Base-by-base conservation (phyloP, 2,888 invertebrate genomes). In the Drosophila gaucha region DNA sequence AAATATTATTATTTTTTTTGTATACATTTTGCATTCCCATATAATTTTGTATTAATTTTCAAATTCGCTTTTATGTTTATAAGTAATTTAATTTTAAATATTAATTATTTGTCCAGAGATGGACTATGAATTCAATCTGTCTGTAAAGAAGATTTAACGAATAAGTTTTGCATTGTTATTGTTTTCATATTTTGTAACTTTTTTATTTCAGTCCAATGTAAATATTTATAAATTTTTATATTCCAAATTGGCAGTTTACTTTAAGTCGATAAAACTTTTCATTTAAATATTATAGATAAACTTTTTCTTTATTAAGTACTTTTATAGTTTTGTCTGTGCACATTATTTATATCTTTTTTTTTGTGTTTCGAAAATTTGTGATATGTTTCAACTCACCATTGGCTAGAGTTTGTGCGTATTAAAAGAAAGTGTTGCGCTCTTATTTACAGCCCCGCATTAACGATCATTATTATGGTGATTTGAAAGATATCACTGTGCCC, bases 401-500 rank as follows among this genome's bases (percentile, higher is more conserved):
- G 44, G 60, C 69, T 50, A 41, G 28, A 44, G 31, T 57, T 41
- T 62, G 30, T 64, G 31, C 44, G 38, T 67, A 44, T 57, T 70
- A 43, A 67, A 43, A 64, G 49, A 50, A 60, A 51, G 50, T 30
- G 56, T 72, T 80, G 74, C 73, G 64, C 78, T 86, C 60, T 83
- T 86, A 80, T 84, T 90, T 91, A 66, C 91, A 92, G 91, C 90
- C 89, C 88, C 93, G 94, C 93, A 94, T 94, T 93, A 93, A 95
- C 89, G 94, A 94, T 92, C 94, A 94, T 92, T 95, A 95, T 90
- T 97, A 96, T 93, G 94, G 95, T 92, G 96, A 96, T 93, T 94
- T 96, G 94, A 97, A 97, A 95, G 96, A 96, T 94, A 95, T 95
- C 94, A 96, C 96, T 94, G 96, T 97, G 92, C 94, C 96, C 82